These are phyloP conservation scores for Parnassius mnemosyne DNA, from an alignment of 2,888 invertebrate genomes.

Conservation along the genomic window DNA sequence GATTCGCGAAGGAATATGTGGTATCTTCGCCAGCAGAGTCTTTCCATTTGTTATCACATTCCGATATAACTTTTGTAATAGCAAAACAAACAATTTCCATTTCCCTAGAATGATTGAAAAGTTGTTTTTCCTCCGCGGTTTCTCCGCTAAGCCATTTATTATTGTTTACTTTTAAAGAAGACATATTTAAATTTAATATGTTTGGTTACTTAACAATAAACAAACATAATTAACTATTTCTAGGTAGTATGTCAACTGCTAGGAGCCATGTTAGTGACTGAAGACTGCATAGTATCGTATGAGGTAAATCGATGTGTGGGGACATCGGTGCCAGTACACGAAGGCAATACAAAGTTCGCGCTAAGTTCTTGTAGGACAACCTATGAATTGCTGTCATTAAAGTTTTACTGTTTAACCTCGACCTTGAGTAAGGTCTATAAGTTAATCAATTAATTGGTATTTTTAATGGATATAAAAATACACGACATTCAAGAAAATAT, in stretches of 20 bases:
- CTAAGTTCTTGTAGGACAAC: constrained; percentile 61
- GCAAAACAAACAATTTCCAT: constrained; percentile 73
- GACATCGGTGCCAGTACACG: constrained; percentile 63
- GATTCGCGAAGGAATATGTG: constrained; percentile 59
- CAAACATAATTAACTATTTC: constrained; percentile 30
- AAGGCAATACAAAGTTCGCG: constrained; percentile 39
- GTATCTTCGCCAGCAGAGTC: constrained; percentile 48
- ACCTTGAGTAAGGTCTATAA: constrained; percentile 45
- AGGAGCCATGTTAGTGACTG: constrained; percentile 59
- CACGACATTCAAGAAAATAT: no score
- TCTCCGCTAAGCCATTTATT: constrained; percentile 81
- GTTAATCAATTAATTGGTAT: no score
- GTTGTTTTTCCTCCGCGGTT: constrained; percentile 67
- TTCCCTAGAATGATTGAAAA: constrained; percentile 75
- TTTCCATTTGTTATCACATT: constrained; percentile 75
- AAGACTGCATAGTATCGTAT: constrained; percentile 49
- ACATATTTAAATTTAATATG: constrained; percentile 42
- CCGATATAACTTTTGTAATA: constrained; percentile 66
- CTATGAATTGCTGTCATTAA: constrained; percentile 56
- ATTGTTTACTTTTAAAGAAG: constrained; percentile 50
- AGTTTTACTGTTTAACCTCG: constrained; percentile 54
- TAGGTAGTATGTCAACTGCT: constrained; percentile 48
- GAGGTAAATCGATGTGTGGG: constrained; percentile 66
- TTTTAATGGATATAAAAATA: no score
- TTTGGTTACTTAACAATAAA: constrained; percentile 22